These are phyloP conservation scores for Hydrolagus affinis DNA, from an alignment of 2,113 vertebrate genomes.

Conservation along the genomic window DNA sequence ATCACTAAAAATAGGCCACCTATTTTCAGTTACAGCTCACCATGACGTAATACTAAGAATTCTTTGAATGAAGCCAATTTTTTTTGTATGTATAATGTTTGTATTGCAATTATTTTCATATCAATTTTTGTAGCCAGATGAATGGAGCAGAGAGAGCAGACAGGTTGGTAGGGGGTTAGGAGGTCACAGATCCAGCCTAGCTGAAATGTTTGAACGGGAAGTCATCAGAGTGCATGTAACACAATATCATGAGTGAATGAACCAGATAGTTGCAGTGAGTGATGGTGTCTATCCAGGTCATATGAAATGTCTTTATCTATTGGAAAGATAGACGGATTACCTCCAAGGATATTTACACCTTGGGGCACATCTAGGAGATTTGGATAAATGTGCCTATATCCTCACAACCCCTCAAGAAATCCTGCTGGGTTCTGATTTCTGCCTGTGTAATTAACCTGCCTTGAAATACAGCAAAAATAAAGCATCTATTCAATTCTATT, in stretches of 20 bases:
- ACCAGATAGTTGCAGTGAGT: not conserved
- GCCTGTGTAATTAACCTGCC: not conserved
- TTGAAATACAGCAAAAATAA: not conserved
- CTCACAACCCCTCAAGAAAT: not conserved
- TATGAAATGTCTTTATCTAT: conserved; percentile 10
- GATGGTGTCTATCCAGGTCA: not conserved
- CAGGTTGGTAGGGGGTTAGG: too few species aligned
- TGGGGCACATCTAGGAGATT: not conserved
- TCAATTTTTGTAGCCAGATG: not conserved
- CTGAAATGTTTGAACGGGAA: too few species aligned
- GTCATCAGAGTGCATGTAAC: not conserved
- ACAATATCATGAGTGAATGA: not conserved
- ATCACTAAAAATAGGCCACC: not conserved
- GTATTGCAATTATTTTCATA: not conserved
- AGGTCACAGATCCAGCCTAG: too few species aligned
- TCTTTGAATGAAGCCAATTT: not conserved
- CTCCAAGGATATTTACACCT: not conserved
- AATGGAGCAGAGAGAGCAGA: too few species aligned
- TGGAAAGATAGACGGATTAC: too few species aligned
- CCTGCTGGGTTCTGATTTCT: too few species aligned
- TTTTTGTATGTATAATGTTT: not conserved
- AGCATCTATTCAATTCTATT: not conserved
- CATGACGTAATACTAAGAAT: not conserved
- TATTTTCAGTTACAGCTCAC: not conserved
- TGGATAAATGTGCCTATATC: not conserved